These are phyloP conservation scores for Stenurella melanura DNA, from an alignment of 2,888 invertebrate genomes.

Conservation along the genomic window DNA sequence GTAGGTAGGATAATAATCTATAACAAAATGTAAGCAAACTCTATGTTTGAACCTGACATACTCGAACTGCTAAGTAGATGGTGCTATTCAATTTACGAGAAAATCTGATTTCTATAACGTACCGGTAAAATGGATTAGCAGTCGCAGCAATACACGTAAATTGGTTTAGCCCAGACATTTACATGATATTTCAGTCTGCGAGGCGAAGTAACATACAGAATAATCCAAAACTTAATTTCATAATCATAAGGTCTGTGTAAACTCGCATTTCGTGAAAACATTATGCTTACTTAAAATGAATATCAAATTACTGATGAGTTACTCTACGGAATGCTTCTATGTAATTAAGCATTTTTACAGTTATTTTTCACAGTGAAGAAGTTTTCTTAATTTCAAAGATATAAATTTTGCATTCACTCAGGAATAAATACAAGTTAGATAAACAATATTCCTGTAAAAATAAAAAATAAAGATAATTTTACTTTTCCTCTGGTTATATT, in stretches of 20 bases:
- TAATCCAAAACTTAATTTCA: not conserved
- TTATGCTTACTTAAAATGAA: not conserved
- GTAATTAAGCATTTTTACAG: too few relatives aligned
- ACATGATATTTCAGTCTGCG: not conserved
- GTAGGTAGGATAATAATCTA: not conserved
- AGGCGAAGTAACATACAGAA: not conserved
- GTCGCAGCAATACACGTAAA: not conserved
- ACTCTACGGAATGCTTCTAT: too few relatives aligned
- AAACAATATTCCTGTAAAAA: too few relatives aligned
- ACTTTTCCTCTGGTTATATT: too few relatives aligned
- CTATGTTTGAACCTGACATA: not conserved
- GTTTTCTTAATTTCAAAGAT: too few relatives aligned
- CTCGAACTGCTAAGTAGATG: not conserved
- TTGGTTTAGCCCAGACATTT: slow-evolving; percentile 26
- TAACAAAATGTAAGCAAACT: not conserved
- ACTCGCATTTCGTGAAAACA: not conserved
- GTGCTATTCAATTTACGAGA: slow-evolving; percentile 9
- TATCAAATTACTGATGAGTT: too few relatives aligned
- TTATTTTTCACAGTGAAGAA: too few relatives aligned
- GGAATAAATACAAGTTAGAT: too few relatives aligned
- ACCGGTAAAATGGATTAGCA: slow-evolving; percentile 13
- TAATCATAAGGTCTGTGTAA: not conserved
- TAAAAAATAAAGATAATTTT: too few relatives aligned
- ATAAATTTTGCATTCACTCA: too few relatives aligned
- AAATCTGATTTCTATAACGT: slow-evolving; percentile 30